Percentiles rank a stretch among this genome's conserved stretches.
Evolutionary conservation across 2,797 vertebrate species (phyloP).

Genomic region (Cossypha heuglini): DNA sequence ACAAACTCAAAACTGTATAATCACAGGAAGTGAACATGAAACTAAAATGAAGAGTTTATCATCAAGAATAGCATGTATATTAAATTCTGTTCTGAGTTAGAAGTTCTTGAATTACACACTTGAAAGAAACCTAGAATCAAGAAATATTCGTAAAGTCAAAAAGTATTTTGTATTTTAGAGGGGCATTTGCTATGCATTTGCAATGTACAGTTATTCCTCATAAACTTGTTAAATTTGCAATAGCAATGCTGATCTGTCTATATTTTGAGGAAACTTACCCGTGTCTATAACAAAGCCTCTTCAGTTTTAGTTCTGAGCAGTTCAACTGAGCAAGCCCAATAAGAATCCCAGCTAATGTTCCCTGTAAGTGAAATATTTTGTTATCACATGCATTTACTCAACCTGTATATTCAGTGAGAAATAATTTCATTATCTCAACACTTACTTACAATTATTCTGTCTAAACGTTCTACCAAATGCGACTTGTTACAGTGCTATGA

Average conservation of each 20-base stretch:
- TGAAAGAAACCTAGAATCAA: not conserved
- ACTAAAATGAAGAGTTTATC: not conserved
- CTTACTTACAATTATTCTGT: not conserved
- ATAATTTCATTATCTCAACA: not conserved
- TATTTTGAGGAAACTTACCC: constrained; percentile 77
- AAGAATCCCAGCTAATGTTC: constrained; percentile 94
- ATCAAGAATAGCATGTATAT: not conserved
- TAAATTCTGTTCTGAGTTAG: not conserved
- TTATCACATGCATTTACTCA: not conserved
- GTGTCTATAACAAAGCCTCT: constrained; percentile 92
- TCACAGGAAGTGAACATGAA: not conserved
- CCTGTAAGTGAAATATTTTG: constrained; percentile 74
- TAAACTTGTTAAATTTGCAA: not conserved
- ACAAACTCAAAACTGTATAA: not conserved
- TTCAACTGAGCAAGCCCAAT: constrained; percentile 96
- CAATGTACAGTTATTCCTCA: not conserved
- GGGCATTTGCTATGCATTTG: not conserved
- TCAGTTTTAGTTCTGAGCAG: constrained; percentile 94
- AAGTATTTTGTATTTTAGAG: not conserved
- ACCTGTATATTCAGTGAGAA: not conserved
- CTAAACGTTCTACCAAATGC: not conserved
- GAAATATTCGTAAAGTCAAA: not conserved
- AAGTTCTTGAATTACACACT: not conserved
- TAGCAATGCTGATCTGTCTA: not conserved
- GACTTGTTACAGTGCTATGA: accelerated